These are phyloP conservation scores for Eucera pruinosa DNA, from an alignment of 2,888 invertebrate genomes.

Conservation along the genomic window DNA sequence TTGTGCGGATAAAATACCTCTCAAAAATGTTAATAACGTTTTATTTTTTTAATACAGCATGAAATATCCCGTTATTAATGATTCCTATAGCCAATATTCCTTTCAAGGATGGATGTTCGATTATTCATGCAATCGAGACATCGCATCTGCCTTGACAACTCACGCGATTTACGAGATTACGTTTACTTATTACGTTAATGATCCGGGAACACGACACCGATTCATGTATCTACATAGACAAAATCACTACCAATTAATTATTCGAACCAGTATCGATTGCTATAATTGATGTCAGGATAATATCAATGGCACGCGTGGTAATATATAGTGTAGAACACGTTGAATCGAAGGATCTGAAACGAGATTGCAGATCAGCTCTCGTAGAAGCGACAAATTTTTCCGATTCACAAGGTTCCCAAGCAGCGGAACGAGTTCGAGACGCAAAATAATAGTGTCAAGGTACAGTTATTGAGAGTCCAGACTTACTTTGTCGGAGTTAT, in stretches of 20 bases:
- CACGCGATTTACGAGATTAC: not conserved
- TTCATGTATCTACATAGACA: not conserved
- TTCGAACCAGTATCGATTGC: not conserved
- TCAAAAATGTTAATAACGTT: too few relatives aligned
- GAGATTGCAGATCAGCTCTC: not conserved
- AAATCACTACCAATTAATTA: not conserved
- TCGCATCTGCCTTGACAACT: too few relatives aligned
- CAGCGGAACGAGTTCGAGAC: conserved; percentile 48
- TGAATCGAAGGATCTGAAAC: not conserved
- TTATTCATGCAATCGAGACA: too few relatives aligned
- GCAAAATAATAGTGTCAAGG: conserved; percentile 69
- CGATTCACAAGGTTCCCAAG: conserved; percentile 19
- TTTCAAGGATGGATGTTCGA: not conserved
- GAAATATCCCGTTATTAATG: not conserved
- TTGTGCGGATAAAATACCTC: not conserved
- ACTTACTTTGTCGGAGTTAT: conserved; percentile 53
- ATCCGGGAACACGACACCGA: not conserved
- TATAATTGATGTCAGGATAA: not conserved
- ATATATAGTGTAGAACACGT: too few relatives aligned
- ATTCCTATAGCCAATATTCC: not conserved
- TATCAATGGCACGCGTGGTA: not conserved
- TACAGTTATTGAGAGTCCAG: conserved; percentile 66
- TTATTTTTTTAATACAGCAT: not conserved
- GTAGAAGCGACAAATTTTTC: conserved; percentile 4
- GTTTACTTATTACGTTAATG: not conserved